Base-by-base conservation (phyloP, 1,140 invertebrate genomes). In the Solenopsis invicta region DNA sequence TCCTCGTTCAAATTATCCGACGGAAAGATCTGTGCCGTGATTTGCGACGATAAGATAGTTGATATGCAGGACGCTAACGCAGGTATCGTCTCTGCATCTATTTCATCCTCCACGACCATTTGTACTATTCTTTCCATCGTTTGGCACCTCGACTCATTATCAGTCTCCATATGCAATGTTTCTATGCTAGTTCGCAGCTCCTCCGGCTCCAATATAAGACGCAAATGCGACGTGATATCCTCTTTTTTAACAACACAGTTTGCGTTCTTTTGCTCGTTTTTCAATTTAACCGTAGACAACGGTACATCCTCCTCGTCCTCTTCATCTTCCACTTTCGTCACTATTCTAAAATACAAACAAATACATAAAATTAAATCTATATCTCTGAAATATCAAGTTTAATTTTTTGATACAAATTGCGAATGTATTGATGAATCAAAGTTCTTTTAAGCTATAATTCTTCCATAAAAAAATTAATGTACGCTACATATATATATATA, bases 281-380 rank as follows among this genome's bases (percentile, higher is more conserved):
- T 96, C 91, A 95, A 93, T 93, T 94, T 95, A 29, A 97, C 96
- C 93, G 97, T 97, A 76, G 97, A 97, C 50, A 98, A 93, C 52
- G 97, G 98, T 82, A 98, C 96, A 93, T 98, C 98, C 91, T 99
- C 98, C 93, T 98, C 98, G 92, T 99, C 98, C 41, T 98, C 98
- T 87, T 98, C 97, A 89, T 98, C 97, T 86, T 97, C 97, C 64
- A 88, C 88, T 81, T 94, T 94, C 45, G 92, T 93, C 29, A 93
- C 92, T 93, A 94, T 93, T 88, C 94, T 95, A 85, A 52, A 91
- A 86, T 16, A 54, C n/a, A n/a, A 48, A 9, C 18, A 21, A 75
- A 48, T 61, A 50, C 8, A 24, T 61, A 21, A 21, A 61, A 64
- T 54, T 71, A 56, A 71, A 6, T 6, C 5, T 67, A 54, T 16